These are phyloP conservation scores for Elegia similella DNA, from an alignment of 2,888 invertebrate species.

Conservation along the genomic window DNA sequence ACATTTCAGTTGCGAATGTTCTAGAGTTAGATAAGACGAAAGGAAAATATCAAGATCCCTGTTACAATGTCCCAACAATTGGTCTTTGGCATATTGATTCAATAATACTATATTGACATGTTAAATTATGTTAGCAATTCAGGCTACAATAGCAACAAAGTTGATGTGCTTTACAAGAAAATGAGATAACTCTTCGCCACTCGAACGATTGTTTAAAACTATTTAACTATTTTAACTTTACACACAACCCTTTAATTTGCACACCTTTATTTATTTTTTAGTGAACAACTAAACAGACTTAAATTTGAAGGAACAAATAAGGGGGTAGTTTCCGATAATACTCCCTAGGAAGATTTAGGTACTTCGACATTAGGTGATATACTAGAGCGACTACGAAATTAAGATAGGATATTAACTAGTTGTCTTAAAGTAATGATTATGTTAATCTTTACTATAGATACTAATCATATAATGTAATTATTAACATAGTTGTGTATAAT, in stretches of 20 bases:
- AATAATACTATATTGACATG: conserved; percentile 60
- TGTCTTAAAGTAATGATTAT: conserved; percentile 77
- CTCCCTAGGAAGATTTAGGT: conserved; percentile 57
- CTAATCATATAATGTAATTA: conserved; percentile 75
- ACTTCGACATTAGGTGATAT: conserved; percentile 47
- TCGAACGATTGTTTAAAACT: conserved; percentile 68
- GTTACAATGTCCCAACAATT: conserved; percentile 73
- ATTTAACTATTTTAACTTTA: conserved; percentile 79
- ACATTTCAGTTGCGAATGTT: conserved; percentile 42
- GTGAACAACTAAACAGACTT: conserved; percentile 55
- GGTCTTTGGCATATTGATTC: conserved; percentile 76
- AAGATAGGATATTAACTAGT: conserved; percentile 70
- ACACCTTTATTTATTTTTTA: conserved; percentile 70
- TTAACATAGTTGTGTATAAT: conserved; percentile 73
- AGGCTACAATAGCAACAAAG: conserved; percentile 39
- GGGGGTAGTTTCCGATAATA: conserved; percentile 47
- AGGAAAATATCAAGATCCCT: conserved; percentile 73
- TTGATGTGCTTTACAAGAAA: conserved; percentile 47
- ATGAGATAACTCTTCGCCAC: conserved; percentile 51
- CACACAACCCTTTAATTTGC: conserved; percentile 82
- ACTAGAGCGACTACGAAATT: conserved; percentile 76
- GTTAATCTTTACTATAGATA: conserved; percentile 74
- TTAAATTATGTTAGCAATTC: conserved; percentile 49
- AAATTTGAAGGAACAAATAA: conserved; percentile 43
- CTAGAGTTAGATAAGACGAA: conserved; percentile 53